Evolutionary conservation across 2,888 invertebrate genomes (phyloP).

Genomic region (Pyrochroa serraticornis): DNA sequence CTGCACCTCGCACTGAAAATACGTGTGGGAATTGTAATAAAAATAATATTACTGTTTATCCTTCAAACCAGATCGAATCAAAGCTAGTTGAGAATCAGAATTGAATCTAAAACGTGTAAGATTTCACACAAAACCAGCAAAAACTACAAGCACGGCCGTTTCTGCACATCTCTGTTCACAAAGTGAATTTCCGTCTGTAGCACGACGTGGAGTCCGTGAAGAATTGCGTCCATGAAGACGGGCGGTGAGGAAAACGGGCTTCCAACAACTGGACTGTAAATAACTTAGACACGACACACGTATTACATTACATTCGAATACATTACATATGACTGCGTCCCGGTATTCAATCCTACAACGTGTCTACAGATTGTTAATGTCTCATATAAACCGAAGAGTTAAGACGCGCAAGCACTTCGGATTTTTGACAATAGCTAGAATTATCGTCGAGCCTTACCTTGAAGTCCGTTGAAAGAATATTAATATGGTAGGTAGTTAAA

Average conservation of each 20-base stretch:
- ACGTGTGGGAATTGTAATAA: slow-evolving; percentile 27
- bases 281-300: slow-evolving; percentile 39
- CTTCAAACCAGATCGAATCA: slow-evolving; percentile 26
- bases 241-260: slow-evolving; percentile 25
- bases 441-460: neutral
- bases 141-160: neutral
- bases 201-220: neutral
- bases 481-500: slow-evolving; percentile 7
- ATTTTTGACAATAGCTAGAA: slow-evolving; percentile 14
- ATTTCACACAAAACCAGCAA: slow-evolving; percentile 11
- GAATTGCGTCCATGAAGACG: slow-evolving; percentile 10
- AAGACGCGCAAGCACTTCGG: slow-evolving; percentile 5
- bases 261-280: slow-evolving; percentile 39
- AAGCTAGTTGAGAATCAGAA: slow-evolving; percentile 17
- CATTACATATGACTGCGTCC: slow-evolving; percentile 37
- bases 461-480: slow-evolving; percentile 21
- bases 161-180: too few species aligned
- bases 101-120: slow-evolving; percentile 17
- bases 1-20: slow-evolving; percentile 10
- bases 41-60: slow-evolving; percentile 17
- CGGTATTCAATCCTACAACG: slow-evolving; percentile 36
- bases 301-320: slow-evolving; percentile 45
- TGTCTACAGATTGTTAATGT: slow-evolving; percentile 40
- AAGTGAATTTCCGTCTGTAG: too few species aligned
- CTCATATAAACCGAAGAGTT: slow-evolving; percentile 16